These are phyloP conservation scores for Ochotona princeps DNA, from an alignment of 2,113 vertebrate species.

Conservation along the genomic window DNA sequence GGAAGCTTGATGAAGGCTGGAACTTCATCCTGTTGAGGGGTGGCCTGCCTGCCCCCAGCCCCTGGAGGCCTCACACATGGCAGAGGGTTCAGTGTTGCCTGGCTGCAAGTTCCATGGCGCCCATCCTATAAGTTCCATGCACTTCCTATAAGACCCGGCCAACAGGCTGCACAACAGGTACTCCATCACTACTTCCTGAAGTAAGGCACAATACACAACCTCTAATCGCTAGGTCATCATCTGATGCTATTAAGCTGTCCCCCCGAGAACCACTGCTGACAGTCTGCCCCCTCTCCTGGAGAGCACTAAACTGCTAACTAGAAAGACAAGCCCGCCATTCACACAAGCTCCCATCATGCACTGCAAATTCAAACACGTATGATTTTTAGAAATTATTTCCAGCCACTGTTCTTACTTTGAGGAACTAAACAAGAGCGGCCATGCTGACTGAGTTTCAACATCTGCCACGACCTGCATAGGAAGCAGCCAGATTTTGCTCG, in stretches of 20 bases:
- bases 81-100: no score
- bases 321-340: slow-evolving; percentile 1
- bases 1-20: not conserved
- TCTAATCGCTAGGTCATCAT: not conserved
- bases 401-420: not conserved
- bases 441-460: not conserved
- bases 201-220: not conserved
- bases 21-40: not conserved
- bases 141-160: not conserved
- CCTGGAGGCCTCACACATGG: not conserved
- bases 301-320: not conserved
- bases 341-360: not conserved
- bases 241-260: not conserved
- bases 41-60: not conserved
- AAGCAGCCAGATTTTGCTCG: not conserved
- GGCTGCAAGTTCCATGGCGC: not conserved
- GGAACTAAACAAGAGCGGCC: not conserved
- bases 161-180: not conserved
- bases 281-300: not conserved
- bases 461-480: not conserved
- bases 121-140: not conserved
- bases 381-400: not conserved
- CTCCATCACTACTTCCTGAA: not conserved
- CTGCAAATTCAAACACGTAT: not conserved
- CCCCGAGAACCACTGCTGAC: not conserved